Evolutionary conservation across 2,797 vertebrate genomes (phyloP).

Genomic region (Anabas testudineus): DNA sequence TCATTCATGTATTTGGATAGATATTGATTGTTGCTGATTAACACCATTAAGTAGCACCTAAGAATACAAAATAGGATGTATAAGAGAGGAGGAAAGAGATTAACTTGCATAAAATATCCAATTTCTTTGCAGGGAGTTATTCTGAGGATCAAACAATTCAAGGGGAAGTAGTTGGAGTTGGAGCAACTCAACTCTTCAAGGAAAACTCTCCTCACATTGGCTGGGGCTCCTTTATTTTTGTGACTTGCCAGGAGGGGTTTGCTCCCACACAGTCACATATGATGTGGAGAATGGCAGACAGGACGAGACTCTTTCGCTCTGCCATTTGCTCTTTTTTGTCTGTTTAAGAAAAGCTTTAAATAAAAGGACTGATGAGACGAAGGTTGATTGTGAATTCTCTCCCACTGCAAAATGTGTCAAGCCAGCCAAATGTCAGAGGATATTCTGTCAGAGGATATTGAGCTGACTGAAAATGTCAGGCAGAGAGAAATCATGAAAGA

Average conservation of each 20-base stretch:
- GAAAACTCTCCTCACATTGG: conserved; percentile 44
- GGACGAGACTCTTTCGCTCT: conserved; percentile 38
- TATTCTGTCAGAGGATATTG: conserved; percentile 77
- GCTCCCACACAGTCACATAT: conserved; percentile 51
- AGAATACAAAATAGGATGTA: conserved; percentile 4
- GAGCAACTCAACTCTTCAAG: conserved; percentile 59
- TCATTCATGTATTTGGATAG: conserved; percentile 11
- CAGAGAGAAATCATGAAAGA: conserved; percentile 55
- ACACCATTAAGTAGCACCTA: conserved; percentile 7
- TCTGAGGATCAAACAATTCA: conserved; percentile 40
- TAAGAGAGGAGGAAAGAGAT: conserved; percentile 26
- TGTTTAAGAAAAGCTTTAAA: conserved; percentile 55
- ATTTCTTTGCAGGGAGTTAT: conserved; percentile 46
- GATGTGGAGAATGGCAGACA: conserved; percentile 44
- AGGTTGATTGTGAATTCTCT: conserved; percentile 71
- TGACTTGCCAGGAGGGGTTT: conserved; percentile 66
- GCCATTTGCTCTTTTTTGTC: conserved; percentile 36
- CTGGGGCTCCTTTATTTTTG: conserved; percentile 39
- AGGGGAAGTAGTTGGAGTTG: conserved; percentile 49
- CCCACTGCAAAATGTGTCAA: conserved; percentile 67
- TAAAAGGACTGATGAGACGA: conserved; percentile 63
- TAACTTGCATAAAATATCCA: conserved; percentile 45
- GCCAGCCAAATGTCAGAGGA: conserved; percentile 79
- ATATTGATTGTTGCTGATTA: conserved; percentile 9
- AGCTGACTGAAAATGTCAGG: conserved; percentile 81